Evolutionary conservation across 2,888 invertebrate genomes (phyloP).

Genomic region (Amphipoea lucens): DNA sequence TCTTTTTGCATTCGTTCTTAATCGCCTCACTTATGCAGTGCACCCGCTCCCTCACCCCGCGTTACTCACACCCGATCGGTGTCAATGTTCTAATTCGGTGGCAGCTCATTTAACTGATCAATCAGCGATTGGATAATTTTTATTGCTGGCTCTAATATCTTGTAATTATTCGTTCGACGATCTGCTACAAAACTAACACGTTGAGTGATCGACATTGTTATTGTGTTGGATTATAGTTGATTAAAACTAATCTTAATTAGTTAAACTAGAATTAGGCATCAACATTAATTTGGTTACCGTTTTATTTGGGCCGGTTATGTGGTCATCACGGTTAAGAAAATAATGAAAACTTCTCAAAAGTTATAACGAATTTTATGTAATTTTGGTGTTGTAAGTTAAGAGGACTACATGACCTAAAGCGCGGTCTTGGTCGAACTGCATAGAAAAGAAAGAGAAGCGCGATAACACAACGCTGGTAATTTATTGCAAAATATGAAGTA

Average conservation of each 20-base stretch:
- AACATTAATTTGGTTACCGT: neutral
- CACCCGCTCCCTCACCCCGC: slow-evolving; percentile 52
- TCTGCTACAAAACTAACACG: slow-evolving; percentile 21
- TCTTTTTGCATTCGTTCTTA: neutral
- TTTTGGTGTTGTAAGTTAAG: too few relatives aligned
- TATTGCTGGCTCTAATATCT: slow-evolving; percentile 47
- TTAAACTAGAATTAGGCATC: neutral
- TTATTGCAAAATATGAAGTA: too few relatives aligned
- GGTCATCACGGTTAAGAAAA: too few relatives aligned
- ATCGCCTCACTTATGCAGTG: slow-evolving; percentile 53
- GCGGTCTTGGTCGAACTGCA: too few relatives aligned
- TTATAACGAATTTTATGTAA: neutral
- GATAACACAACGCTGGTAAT: too few relatives aligned
- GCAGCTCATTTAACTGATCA: slow-evolving; percentile 71
- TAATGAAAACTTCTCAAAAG: neutral
- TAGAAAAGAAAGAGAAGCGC: too few relatives aligned
- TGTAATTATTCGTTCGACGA: slow-evolving; percentile 46
- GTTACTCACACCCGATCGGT: slow-evolving; percentile 72
- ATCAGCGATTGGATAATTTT: slow-evolving; percentile 58
- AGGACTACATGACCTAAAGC: too few relatives aligned
- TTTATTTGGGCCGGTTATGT: neutral
- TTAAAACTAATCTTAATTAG: slow-evolving; percentile 30
- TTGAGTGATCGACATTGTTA: slow-evolving; percentile 57
- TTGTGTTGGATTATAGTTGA: slow-evolving; percentile 28
- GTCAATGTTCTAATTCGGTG: slow-evolving; percentile 81